Evolutionary conservation across 2,113 vertebrate genomes (phyloP), one percentile per base, ranked within the genome.

Genomic region (Tauraco erythrolophus): DNA sequence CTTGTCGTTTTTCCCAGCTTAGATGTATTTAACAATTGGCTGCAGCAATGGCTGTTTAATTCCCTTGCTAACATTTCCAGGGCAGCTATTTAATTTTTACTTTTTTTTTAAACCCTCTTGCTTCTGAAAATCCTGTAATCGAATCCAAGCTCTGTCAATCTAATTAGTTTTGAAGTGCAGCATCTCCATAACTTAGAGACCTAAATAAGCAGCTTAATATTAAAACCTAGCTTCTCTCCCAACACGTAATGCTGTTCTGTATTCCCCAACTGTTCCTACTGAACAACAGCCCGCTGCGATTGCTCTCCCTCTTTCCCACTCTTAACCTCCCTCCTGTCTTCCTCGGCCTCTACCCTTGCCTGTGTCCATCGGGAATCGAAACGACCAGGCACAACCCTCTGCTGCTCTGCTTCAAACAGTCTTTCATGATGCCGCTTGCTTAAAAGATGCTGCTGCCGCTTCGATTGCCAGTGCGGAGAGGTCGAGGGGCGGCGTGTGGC

Each of bases 121-220:
- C 92, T 95, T 97, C 80, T 97, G 79, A 83, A 97, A 97, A 96
- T 94, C 89, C 93, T 95, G 79, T 97, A 89, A 94, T 95, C 79
- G 3, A 96, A 96, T 93, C 95, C 88, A 94, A 91, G 94, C 89
- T 89, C 90, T 96, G 92, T 96, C 96, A 97, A 81, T 97, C 93
- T 98, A 97, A 97, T 97, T 97, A 96, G 96, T 97, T 97, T 95
- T 96, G 92, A 97, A 97, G 91, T 68, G 39, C 56, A 88, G 74
- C 92, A 92, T 96, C 95, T 96, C 84, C 66, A 41, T 91, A 97
- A 96, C 92, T 82, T 81, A 37, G 74, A 96, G 94, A 94, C 94
- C 90, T 96, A 93, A 97, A 96, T 97, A 97, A 98, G 92, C 84
- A 96, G 95, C 94, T 97, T 97, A 97, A 88, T 93, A 86, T 92